Evolutionary conservation across 2,113 vertebrate genomes (phyloP).

Genomic region (Tragelaphus imberbis): DNA sequence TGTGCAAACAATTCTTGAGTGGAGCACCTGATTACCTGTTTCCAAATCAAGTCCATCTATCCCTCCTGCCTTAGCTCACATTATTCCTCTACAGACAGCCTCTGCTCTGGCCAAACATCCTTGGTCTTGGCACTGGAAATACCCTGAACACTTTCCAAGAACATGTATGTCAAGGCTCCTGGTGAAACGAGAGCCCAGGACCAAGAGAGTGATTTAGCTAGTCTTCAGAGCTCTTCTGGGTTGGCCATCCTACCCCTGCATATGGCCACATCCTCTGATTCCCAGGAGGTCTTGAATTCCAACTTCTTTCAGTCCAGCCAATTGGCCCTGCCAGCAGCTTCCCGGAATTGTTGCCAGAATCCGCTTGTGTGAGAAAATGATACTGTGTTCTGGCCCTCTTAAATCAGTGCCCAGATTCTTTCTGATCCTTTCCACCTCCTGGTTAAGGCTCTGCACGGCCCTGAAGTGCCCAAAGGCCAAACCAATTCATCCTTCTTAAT

Average conservation of each 20-base stretch:
- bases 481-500: neutral
- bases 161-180: neutral
- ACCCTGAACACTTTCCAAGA: neutral
- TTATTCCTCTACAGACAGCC: neutral
- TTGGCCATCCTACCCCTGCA: neutral
- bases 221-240: neutral
- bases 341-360: neutral
- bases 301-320: neutral
- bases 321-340: neutral
- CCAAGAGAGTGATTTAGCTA: neutral
- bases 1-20: neutral
- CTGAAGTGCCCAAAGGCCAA: neutral
- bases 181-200: neutral
- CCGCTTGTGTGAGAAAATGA: neutral
- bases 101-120: neutral
- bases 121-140: neutral
- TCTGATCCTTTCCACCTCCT: neutral
- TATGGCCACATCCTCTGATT: neutral
- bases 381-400: neutral
- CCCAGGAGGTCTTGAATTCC: neutral
- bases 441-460: neutral
- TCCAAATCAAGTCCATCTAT: neutral
- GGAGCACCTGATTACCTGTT: neutral
- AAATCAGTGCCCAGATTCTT: neutral
- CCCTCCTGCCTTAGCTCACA: neutral